Evolutionary conservation across 2,797 vertebrate species (phyloP).

Genomic region (Pangasius sanitwongsei): DNA sequence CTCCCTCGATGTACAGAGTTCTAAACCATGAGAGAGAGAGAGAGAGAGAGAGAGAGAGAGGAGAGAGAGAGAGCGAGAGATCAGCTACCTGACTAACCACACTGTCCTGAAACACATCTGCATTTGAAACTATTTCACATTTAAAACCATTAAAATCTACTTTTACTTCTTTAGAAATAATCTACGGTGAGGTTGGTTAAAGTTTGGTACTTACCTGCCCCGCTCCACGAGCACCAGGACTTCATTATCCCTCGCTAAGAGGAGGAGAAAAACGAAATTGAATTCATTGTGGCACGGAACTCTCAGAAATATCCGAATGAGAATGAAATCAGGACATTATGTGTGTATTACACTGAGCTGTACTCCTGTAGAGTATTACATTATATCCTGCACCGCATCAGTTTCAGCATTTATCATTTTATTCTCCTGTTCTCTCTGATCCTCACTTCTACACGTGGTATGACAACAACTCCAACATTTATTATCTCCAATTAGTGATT

Average conservation of each 20-base stretch:
- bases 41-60: neutral
- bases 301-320: neutral
- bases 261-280: neutral
- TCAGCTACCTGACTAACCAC: neutral
- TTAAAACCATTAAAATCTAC: neutral
- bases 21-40: conserved; percentile 63
- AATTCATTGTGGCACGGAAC: neutral
- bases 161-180: neutral
- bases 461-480: neutral
- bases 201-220: conserved; percentile 80
- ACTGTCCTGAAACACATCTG: neutral
- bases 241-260: conserved; percentile 85
- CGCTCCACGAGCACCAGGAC: conserved; percentile 91
- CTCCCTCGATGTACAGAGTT: conserved; percentile 90
- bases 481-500: conserved; percentile 26
- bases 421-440: neutral
- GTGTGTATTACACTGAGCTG: neutral
- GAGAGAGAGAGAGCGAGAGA: neutral
- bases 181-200: neutral
- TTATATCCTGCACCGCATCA: neutral
- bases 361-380: neutral
- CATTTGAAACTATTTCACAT: neutral
- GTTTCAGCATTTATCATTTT: neutral
- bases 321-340: neutral
- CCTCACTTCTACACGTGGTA: neutral